Evolutionary conservation across 1,140 invertebrate species (phyloP), one percentile per base, ranked within the genome.

Genomic region (Dryas iulia): DNA sequence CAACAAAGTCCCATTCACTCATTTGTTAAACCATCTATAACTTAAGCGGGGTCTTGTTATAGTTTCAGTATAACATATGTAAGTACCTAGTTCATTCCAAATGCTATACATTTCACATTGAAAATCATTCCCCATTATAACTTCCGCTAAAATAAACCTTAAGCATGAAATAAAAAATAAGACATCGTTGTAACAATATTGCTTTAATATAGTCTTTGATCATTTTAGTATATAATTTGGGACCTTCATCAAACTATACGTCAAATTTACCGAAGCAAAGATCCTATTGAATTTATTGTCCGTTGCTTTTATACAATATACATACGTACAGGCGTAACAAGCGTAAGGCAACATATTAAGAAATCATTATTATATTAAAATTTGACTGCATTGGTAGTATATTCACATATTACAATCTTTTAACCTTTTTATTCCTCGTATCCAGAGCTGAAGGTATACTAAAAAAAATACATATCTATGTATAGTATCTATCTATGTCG

Each of bases 1-100:
- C 63, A 54, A 52, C 39, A 12, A 59, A 57, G 70, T 54, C 56
- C 61, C 68, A 76, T 71, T 76, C 66, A 73, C 21, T 62, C 25
- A 66, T 59, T 47, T 39, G 69, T 63, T 74, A 69, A 60, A 47
- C 11, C 58, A 12, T 25, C 30, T 47, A 26, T 47, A 47, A 74
- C 33, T 78, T 76, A 63, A 61, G 33, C 63, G 35, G 39, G 30
- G 59, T 69, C 59, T 73, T 72, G 63, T 72, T 71, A 72, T 72
- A 72, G 59, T 73, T 74, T 54, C 47, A 75, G 26, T 10, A 62
- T 12, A 62, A 35, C 21, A 24, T n/a, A 33, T 24, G 52, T 11
- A 24, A 54, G n/a, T 23, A 12, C 18, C 12, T 21, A 18, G 35
- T 5, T 47, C 39, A 18, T 18, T 47, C n/a, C 39, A 47, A 21